Evolutionary conservation across 1,140 invertebrate genomes (phyloP).

Genomic region (Brachystomella parvula): DNA sequence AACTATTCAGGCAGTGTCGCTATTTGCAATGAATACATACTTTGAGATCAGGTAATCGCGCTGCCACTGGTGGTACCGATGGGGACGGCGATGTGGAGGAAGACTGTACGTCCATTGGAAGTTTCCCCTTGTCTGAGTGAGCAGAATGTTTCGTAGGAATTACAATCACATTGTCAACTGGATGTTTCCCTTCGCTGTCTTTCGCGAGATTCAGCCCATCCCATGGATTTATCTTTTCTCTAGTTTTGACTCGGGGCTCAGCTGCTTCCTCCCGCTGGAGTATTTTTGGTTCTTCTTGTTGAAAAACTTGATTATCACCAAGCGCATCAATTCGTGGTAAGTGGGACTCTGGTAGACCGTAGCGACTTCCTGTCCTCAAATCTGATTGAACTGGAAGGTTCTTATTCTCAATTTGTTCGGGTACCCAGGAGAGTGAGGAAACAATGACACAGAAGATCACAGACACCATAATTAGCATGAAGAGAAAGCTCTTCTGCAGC

Average conservation of each 20-base stretch:
- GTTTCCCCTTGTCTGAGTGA: background rate
- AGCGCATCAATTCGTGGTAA: background rate
- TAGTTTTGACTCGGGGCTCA: background rate
- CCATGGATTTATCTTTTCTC: background rate
- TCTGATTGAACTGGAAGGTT: background rate
- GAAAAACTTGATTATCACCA: background rate
- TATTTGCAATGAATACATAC: background rate
- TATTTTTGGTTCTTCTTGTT: background rate
- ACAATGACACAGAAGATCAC: constrained; percentile 52
- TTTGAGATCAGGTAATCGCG: background rate
- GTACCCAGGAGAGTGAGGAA: constrained; percentile 27
- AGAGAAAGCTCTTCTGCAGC: constrained; percentile 64
- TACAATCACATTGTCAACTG: background rate
- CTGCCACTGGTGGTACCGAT: background rate
- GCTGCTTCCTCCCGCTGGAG: background rate
- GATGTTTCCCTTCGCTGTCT: background rate
- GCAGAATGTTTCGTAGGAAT: background rate
- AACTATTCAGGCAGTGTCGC: background rate
- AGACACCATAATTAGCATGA: constrained; percentile 52
- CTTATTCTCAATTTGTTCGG: constrained; percentile 4
- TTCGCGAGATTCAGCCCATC: background rate
- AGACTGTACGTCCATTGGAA: background rate
- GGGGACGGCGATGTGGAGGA: background rate
- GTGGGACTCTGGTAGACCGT: background rate
- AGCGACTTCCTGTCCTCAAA: background rate